These are phyloP conservation scores for Pentalonia nigronervosa DNA, from an alignment of 1,140 invertebrate genomes.

Conservation along the genomic window DNA sequence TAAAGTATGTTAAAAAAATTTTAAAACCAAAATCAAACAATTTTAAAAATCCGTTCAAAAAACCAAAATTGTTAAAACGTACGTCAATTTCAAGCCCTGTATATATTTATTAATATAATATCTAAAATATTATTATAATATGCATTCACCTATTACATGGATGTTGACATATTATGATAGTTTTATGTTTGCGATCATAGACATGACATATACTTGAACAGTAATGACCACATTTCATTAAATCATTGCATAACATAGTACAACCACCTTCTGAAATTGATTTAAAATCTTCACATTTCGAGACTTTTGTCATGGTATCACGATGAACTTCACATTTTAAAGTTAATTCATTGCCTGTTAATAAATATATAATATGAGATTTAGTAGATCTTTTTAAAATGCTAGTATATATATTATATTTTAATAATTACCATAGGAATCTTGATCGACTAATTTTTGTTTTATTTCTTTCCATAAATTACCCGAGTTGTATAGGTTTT, in stretches of 20 bases:
- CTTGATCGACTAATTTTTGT: constrained; percentile 34
- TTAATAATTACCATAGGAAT: constrained; percentile 63
- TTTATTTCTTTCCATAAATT: constrained; percentile 59
- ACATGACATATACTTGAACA: constrained; percentile 69
- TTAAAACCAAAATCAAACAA: no score
- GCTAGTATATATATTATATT: neutral
- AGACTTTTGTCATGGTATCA: constrained; percentile 60
- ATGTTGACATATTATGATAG: constrained; percentile 64
- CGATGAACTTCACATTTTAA: constrained; percentile 10
- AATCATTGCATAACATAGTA: constrained; percentile 61
- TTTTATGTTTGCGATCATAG: constrained; percentile 65
- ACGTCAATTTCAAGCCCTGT: neutral
- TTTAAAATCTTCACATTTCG: constrained; percentile 60
- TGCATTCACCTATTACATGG: constrained; percentile 62
- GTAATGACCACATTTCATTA: constrained; percentile 67
- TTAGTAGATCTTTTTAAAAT: neutral
- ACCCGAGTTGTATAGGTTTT: constrained; percentile 51
- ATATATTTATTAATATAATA: neutral
- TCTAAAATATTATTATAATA: neutral
- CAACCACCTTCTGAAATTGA: constrained; percentile 62
- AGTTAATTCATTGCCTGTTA: constrained; percentile 34
- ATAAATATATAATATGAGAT: neutral
- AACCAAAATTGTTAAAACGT: neutral
- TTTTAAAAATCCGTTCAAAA: no score
- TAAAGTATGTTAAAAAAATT: no score